Evolutionary conservation across 2,888 invertebrate species (phyloP).

Genomic region (Alloscopus bannaensis): DNA sequence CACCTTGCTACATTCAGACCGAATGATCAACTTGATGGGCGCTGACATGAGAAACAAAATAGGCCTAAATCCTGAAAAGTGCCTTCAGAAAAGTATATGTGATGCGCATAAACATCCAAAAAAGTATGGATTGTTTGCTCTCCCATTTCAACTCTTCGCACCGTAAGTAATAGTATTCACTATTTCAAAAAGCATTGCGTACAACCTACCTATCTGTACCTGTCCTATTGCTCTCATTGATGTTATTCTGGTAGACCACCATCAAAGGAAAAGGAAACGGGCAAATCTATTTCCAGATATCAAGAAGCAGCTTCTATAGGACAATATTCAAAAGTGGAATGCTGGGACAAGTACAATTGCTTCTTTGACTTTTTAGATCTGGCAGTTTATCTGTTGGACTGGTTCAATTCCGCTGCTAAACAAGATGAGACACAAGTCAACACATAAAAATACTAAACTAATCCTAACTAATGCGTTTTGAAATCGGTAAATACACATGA

Average conservation of each 20-base stretch:
- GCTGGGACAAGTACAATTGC: slow-evolving; percentile 69
- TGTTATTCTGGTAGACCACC: no score
- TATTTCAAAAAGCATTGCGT: background rate
- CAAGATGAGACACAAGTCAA: slow-evolving; percentile 9
- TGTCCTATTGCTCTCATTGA: no score
- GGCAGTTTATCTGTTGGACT: slow-evolving; percentile 69
- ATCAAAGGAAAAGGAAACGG: slow-evolving; percentile 43
- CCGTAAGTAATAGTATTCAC: slow-evolving; percentile 66
- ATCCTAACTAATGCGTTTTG: no score
- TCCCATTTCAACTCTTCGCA: slow-evolving; percentile 72
- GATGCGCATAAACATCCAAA: slow-evolving; percentile 71
- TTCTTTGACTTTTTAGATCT: slow-evolving; percentile 72
- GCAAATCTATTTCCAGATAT: slow-evolving; percentile 60
- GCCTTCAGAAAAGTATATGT: slow-evolving; percentile 72
- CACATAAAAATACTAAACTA: background rate
- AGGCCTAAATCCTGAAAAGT: slow-evolving; percentile 71
- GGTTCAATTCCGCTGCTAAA: slow-evolving; percentile 30
- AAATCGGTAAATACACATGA: no score
- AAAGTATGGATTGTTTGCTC: slow-evolving; percentile 70
- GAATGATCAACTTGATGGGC: slow-evolving; percentile 71
- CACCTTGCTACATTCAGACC: slow-evolving; percentile 61
- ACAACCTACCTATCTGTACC: background rate
- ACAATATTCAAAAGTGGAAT: slow-evolving; percentile 67
- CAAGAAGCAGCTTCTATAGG: slow-evolving; percentile 72
- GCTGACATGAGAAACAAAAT: slow-evolving; percentile 70